Evolutionary conservation across 2,113 vertebrate genomes (phyloP).

Genomic region (Rynchops niger): DNA sequence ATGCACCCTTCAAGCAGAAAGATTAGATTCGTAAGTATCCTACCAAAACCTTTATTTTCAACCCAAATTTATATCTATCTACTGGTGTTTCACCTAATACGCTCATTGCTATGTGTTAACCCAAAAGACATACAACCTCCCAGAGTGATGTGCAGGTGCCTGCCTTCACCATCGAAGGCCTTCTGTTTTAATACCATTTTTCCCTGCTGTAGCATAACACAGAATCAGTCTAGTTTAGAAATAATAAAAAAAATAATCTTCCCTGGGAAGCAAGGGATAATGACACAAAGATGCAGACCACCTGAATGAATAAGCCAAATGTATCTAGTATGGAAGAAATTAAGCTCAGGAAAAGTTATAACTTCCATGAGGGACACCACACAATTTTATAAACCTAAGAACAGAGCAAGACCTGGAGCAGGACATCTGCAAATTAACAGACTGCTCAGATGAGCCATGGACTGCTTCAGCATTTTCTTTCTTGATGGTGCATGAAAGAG

Average conservation of each 20-base stretch:
- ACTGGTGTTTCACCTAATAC: neutral
- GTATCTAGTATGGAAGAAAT: neutral
- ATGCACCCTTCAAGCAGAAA: neutral
- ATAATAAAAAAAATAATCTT: neutral
- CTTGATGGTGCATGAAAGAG: neutral
- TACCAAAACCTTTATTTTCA: neutral
- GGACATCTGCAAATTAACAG: neutral
- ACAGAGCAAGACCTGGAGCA: neutral
- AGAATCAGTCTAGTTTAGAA: neutral
- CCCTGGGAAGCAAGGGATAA: neutral
- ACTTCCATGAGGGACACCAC: neutral
- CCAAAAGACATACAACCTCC: neutral
- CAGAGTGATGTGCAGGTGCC: neutral
- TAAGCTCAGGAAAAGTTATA: neutral
- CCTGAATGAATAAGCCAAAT: neutral
- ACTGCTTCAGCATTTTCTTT: neutral
- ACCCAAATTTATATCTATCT: neutral
- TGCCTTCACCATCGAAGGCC: neutral
- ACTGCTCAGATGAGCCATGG: neutral
- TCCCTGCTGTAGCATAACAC: neutral
- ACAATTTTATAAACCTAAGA: neutral
- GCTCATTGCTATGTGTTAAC: neutral
- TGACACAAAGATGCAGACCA: neutral
- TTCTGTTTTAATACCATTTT: neutral
- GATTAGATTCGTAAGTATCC: neutral